These are phyloP conservation scores for Colostygia pectinataria DNA, from an alignment of 2,888 invertebrate genomes.

Conservation along the genomic window DNA sequence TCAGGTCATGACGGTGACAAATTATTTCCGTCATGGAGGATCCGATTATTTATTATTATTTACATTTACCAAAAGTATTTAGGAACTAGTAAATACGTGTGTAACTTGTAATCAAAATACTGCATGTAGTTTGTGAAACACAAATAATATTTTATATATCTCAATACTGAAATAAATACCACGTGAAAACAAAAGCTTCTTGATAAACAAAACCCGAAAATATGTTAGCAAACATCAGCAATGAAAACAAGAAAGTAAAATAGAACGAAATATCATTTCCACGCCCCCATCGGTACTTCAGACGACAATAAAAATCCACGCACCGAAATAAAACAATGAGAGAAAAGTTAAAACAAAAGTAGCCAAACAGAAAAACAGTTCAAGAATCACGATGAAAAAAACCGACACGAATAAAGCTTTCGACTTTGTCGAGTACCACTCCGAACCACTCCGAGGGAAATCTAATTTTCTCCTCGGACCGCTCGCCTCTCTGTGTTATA, in stretches of 20 bases:
- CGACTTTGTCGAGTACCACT: conserved; percentile 74
- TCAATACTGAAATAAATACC: neutral
- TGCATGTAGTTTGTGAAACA: no score
- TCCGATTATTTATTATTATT: no score
- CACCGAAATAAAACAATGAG: conserved; percentile 67
- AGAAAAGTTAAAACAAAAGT: conserved; percentile 63
- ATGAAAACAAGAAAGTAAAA: conserved; percentile 37
- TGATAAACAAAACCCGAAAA: conserved; percentile 27
- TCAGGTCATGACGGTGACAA: no score
- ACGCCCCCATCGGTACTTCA: conserved; percentile 47
- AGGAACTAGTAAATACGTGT: no score
- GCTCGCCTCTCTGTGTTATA: conserved; percentile 57
- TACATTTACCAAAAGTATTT: no score
- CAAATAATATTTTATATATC: no score
- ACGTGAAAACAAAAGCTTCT: conserved; percentile 7
- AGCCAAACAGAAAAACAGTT: conserved; percentile 68
- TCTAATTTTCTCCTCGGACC: conserved; percentile 79
- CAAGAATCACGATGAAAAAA: conserved; percentile 68
- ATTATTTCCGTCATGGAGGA: no score
- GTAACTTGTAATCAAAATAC: no score
- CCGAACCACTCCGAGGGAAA: conserved; percentile 70
- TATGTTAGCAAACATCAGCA: conserved; percentile 39
- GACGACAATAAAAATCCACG: conserved; percentile 58
- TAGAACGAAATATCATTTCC: conserved; percentile 45
- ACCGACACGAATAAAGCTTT: conserved; percentile 66